phyloP scores from a whole-genome alignment of 2,113 vertebrate genomes.

The Anas platyrhynchos region DNA sequence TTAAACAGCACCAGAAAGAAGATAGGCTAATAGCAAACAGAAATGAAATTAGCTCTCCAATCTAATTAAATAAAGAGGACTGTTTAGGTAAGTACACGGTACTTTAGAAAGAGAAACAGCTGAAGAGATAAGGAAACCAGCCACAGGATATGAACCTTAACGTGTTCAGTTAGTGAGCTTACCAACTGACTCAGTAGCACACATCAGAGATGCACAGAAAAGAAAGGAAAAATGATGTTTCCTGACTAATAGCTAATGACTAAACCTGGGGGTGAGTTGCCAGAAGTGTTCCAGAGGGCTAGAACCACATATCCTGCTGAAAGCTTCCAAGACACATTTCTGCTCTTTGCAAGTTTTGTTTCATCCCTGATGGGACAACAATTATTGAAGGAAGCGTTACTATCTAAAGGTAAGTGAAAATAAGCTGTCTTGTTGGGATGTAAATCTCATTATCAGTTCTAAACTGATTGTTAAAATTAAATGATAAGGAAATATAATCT shows the following conservation, averaged over 20 bases:
- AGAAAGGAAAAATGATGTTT: not conserved
- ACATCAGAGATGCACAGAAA: not conserved
- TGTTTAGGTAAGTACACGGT: not conserved
- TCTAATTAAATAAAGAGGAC: not conserved
- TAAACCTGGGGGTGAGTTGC: not conserved
- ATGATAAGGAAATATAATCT: not conserved
- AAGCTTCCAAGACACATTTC: not conserved
- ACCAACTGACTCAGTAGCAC: not conserved
- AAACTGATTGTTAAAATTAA: not conserved
- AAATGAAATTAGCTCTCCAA: not conserved
- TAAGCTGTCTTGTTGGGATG: not conserved
- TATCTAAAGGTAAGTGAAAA: conserved; percentile 24
- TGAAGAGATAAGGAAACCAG: not conserved
- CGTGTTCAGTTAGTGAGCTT: not conserved
- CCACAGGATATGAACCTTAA: not conserved
- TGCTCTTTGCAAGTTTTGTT: not conserved
- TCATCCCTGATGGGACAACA: not conserved
- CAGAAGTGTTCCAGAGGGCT: not conserved
- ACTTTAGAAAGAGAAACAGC: not conserved
- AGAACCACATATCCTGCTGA: not conserved
- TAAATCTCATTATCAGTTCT: not conserved
- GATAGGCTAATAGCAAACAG: not conserved
- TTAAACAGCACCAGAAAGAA: not conserved
- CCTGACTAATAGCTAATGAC: not conserved
- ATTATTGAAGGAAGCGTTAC: not conserved